These are phyloP conservation scores for Cariama cristata DNA, from an alignment of 2,113 vertebrate species.

Conservation along the genomic window DNA sequence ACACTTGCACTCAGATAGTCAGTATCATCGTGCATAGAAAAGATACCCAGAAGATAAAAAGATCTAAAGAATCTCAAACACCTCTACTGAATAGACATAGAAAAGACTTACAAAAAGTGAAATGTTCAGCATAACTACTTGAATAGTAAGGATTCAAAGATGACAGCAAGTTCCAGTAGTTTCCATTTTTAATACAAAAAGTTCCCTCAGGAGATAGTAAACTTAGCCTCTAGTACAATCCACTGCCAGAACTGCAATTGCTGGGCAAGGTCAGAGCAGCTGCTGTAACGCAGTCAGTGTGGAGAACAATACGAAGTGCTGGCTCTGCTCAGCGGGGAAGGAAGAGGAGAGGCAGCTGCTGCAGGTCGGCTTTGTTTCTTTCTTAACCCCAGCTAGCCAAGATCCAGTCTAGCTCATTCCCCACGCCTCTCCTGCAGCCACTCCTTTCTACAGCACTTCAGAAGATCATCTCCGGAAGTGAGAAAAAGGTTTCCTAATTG, in stretches of 20 bases:
- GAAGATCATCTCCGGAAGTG: background rate
- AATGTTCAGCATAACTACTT: background rate
- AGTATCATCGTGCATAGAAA: background rate
- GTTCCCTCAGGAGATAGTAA: background rate
- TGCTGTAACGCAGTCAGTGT: background rate
- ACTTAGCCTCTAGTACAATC: background rate
- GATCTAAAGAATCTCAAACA: background rate
- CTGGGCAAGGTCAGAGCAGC: background rate
- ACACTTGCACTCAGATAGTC: background rate
- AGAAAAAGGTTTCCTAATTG: background rate
- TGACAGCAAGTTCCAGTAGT: background rate
- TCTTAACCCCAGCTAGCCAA: background rate
- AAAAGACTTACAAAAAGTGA: background rate
- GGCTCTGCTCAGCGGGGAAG: background rate
- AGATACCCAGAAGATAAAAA: background rate
- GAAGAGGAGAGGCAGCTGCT: background rate
- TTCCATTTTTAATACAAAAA: background rate
- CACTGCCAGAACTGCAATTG: background rate
- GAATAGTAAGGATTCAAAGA: background rate
- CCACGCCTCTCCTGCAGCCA: background rate
- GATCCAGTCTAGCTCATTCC: background rate
- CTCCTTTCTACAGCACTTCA: background rate
- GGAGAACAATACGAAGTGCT: accelerated
- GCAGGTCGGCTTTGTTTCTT: background rate
- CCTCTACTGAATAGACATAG: background rate